These are phyloP conservation scores for Halcyon badia DNA, from an alignment of 2,797 vertebrate species.

Conservation along the genomic window DNA sequence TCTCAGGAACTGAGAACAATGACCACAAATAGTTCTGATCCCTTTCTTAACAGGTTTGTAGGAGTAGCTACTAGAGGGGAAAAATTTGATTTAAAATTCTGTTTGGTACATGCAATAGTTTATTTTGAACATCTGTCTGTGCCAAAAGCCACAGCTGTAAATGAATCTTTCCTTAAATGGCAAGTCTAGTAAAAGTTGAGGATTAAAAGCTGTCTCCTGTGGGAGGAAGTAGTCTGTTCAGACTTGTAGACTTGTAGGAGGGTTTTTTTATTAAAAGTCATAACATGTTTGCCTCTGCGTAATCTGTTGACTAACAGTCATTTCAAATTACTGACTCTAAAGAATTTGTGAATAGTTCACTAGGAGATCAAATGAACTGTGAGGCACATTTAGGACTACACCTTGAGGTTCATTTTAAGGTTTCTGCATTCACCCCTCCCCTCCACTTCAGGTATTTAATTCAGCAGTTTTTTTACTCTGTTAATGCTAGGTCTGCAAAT, in stretches of 20 bases:
- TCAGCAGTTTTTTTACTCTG: conserved; percentile 38
- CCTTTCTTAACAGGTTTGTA: conserved; percentile 98
- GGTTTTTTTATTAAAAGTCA: conserved; percentile 55
- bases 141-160: conserved; percentile 74
- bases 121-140: conserved; percentile 73
- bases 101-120: conserved; percentile 62
- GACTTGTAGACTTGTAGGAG: conserved; percentile 77
- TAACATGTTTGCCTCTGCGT: conserved; percentile 68
- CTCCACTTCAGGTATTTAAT: neutral
- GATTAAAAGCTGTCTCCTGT: conserved; percentile 72
- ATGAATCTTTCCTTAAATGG: conserved; percentile 74
- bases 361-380: conserved; percentile 48
- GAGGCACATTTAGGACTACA: conserved; percentile 23
- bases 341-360: conserved; percentile 58
- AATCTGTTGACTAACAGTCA: conserved; percentile 72
- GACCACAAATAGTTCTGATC: conserved; percentile 98
- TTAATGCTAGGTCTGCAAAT: conserved; percentile 14
- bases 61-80: conserved; percentile 11
- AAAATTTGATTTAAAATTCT: conserved; percentile 52
- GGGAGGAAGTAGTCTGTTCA: conserved; percentile 76
- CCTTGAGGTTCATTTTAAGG: conserved; percentile 55
- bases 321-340: conserved; percentile 69
- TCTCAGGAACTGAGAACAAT: conserved; percentile 96
- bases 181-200: conserved; percentile 64
- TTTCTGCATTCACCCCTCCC: conserved; percentile 29